Base-by-base conservation (phyloP, 2,797 vertebrate genomes). In the Oryzias dopingdopingensis region DNA sequence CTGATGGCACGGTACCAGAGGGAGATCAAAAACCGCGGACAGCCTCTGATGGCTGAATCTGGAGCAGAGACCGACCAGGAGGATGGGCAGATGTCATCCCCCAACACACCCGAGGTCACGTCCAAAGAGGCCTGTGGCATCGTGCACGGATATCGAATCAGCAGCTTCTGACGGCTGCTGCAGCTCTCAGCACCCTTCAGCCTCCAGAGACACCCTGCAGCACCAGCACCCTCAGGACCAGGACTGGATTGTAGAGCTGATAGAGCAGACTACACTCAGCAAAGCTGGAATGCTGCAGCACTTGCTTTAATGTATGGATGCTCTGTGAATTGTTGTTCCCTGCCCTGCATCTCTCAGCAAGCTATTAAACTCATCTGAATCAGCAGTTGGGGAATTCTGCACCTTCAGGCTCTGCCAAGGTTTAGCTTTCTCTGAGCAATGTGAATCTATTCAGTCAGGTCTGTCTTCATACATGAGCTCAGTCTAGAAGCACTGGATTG, bases 1-100 rank as follows among this genome's bases (percentile, higher is more conserved):
- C 90, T 99, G 59, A 95, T 96, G 92, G 96, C 96, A 18, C 93
- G 94, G 52, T 94, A 96, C 82, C 96, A 98, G 76, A 91, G 92
- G 50, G 92, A 96, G 85, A 82, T 94, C 81, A 95, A 93, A 81
- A 81, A 20, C 50, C 83, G 82, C 0, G 76, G 84, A 8, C 94
- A 92, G 82, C 94, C 94, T 0, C 89, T 96, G 54, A 95, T 96
- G 76, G 67, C 75, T 0, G 94, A 94, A 49, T 90, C 90, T 0
- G 79, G 76, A 42, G 65, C 43, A 0, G 83, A 82, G 40, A 84
- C 77, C 0, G 81, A 86, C 67, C 13, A 48, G 14, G 87, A 89
- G 62, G 84, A 87, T 0, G 78, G 70, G 20, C 70, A 46, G 1
- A 59, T 24, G 42, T 70, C 72, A 0, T 65, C 70, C 0, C 62